Conservation (phyloP, 2,797 vertebrate genomes). For the Labroides dimidiatus region DNA sequence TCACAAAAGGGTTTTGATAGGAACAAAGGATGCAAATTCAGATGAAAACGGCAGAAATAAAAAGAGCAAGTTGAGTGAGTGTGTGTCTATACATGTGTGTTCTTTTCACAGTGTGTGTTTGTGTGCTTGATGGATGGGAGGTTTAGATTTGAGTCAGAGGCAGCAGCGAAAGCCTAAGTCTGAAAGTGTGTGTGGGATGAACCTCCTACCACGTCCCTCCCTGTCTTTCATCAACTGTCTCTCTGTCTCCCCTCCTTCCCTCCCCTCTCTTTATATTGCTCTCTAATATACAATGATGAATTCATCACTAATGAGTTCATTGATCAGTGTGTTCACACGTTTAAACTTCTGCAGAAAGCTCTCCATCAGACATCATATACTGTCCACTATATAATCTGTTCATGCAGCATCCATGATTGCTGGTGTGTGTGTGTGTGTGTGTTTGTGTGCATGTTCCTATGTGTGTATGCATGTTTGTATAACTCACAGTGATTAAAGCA, state of each 20-base stretch:
- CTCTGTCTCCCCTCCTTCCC: conserved; percentile 59
- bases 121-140: conserved; percentile 67
- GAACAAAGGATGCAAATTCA: conserved; percentile 68
- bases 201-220: conserved; percentile 70
- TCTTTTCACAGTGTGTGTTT: background rate
- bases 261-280: conserved; percentile 48
- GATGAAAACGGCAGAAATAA: conserved; percentile 65
- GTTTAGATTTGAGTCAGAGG: conserved; percentile 84
- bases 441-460: conserved; percentile 40
- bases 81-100: conserved; percentile 7
- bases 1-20: conserved; percentile 58
- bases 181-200: conserved; percentile 82
- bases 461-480: conserved; percentile 69
- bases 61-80: conserved; percentile 26
- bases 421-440: conserved; percentile 13
- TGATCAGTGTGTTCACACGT: conserved; percentile 2
- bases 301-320: background rate
- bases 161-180: conserved; percentile 70
- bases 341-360: conserved; percentile 10
- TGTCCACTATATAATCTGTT: conserved; percentile 40
- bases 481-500: conserved; percentile 85
- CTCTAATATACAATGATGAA: conserved; percentile 10
- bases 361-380: conserved; percentile 14
- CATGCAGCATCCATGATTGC: conserved; percentile 44
- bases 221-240: conserved; percentile 73